Conservation (phyloP, 2,797 vertebrate genomes). For the Clarias platycephalus region DNA sequence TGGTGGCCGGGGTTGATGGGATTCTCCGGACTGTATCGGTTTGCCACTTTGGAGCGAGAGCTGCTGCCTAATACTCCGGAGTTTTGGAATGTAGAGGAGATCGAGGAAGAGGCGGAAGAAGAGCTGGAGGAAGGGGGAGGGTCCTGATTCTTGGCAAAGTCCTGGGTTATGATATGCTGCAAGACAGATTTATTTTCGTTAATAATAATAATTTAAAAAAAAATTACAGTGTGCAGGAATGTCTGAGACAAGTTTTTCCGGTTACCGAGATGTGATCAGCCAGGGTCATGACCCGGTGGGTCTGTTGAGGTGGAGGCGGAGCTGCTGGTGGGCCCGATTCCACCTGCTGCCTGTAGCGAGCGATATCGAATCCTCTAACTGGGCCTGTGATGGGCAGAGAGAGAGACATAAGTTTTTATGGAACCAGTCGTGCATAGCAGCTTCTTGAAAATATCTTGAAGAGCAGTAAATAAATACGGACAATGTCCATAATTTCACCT, state of each 20-base stretch:
- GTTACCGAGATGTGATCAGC: constrained; percentile 98
- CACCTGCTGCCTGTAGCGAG: constrained; percentile 79
- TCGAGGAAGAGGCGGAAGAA: constrained; percentile 76
- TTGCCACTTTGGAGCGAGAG: constrained; percentile 81
- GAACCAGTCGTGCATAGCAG: background rate
- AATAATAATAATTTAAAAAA: too few relatives aligned
- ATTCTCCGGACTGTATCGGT: constrained; percentile 91
- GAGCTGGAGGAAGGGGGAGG: constrained; percentile 75
- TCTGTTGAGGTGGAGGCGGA: constrained; percentile 81
- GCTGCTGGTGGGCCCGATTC: constrained; percentile 73
- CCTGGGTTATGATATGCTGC: constrained; percentile 98
- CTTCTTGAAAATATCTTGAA: background rate
- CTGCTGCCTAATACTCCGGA: constrained; percentile 61
- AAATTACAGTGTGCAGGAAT: background rate
- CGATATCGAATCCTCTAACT: constrained; percentile 79
- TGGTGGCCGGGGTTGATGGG: constrained; percentile 79
- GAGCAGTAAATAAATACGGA: background rate
- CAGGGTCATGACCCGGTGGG: constrained; percentile 93
- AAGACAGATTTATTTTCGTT: background rate
- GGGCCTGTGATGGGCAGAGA: constrained; percentile 67
- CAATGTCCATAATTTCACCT: background rate
- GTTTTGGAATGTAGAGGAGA: constrained; percentile 89
- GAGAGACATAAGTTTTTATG: background rate
- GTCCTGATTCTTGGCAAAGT: constrained; percentile 95
- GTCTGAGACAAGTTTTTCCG: background rate